phyloP scores from a whole-genome alignment of 2,113 vertebrate genomes.

The Pipra filicauda region DNA sequence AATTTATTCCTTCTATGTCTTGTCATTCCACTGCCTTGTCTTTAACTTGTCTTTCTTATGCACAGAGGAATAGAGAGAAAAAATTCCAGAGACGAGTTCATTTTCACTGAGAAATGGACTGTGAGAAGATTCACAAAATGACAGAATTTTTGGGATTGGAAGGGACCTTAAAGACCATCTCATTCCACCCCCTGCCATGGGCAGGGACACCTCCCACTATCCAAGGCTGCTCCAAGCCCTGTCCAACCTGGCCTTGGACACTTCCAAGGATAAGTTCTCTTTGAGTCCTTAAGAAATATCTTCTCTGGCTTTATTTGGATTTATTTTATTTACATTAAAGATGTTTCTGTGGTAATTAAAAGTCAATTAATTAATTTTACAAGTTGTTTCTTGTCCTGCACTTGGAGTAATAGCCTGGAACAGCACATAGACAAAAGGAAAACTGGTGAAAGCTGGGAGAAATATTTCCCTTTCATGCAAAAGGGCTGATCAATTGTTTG shows the following conservation, averaged over 20 bases:
- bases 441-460: not conserved
- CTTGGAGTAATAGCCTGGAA: slow-evolving; percentile 1
- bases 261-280: not conserved
- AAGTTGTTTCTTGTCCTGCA: slow-evolving; percentile 4
- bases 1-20: not conserved
- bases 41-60: slow-evolving; percentile 28
- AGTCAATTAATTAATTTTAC: not conserved
- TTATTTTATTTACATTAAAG: not conserved
- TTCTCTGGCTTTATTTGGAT: slow-evolving; percentile 29
- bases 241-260: not conserved
- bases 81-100: not conserved
- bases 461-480: slow-evolving; percentile 41
- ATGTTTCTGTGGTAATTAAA: not conserved
- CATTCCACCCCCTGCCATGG: not conserved
- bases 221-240: not conserved
- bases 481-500: slow-evolving; percentile 35
- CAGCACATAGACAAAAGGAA: not conserved
- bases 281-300: not conserved
- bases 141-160: not conserved
- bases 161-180: not conserved
- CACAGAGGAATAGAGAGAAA: not conserved
- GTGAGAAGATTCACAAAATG: not conserved
- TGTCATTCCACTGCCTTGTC: not conserved
- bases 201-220: not conserved
- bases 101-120: slow-evolving; percentile 28